These are phyloP conservation scores for Pelobates cultripes DNA, from an alignment of 2,797 vertebrate genomes.

Conservation along the genomic window DNA sequence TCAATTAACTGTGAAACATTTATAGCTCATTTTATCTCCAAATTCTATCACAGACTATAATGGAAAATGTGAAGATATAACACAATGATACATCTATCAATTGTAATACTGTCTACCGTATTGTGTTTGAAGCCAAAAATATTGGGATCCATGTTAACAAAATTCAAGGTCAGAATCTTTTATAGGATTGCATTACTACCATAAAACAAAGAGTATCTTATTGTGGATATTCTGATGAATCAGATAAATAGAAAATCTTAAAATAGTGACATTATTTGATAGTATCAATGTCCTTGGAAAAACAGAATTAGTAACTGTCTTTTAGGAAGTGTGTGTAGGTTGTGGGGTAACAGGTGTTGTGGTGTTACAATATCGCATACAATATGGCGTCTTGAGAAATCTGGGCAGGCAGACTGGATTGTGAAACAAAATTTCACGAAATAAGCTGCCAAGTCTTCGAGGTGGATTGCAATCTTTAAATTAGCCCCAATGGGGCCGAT, in stretches of 20 bases:
- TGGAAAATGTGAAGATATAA: background rate
- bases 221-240: background rate
- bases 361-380: background rate
- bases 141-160: background rate
- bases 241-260: background rate
- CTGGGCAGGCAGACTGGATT: background rate
- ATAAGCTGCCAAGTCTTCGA: background rate
- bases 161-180: background rate
- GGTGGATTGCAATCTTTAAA: background rate
- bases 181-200: background rate
- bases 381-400: background rate
- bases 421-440: background rate
- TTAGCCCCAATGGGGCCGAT: conserved; percentile 22
- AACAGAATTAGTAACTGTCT: background rate
- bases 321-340: background rate
- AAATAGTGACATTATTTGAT: background rate
- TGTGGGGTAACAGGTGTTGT: background rate
- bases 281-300: background rate
- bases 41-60: background rate
- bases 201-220: background rate
- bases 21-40: conserved; percentile 1
- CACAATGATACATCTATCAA: background rate
- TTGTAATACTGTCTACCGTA: background rate
- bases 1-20: conserved; percentile 2
- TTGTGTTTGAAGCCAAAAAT: background rate